phyloP scores from a whole-genome alignment of 1,140 invertebrate genomes.

The Apocrypta bakeri region DNA sequence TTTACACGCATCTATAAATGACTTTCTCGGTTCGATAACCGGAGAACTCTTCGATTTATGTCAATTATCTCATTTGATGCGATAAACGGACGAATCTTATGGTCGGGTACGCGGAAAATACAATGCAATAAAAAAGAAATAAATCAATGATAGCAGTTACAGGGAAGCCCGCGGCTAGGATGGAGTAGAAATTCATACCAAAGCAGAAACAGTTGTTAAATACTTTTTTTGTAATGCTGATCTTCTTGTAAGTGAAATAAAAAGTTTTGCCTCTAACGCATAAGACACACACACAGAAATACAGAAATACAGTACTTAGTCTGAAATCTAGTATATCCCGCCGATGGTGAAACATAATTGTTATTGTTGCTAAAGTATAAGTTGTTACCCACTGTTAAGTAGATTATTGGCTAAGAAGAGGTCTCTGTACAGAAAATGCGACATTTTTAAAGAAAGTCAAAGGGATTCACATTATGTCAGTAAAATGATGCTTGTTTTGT shows the following conservation, averaged over 20 bases:
- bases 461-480: not conserved
- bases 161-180: slow-evolving; percentile 34
- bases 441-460: slow-evolving; percentile 31
- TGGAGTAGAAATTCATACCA: slow-evolving; percentile 15
- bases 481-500: not conserved
- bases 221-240: slow-evolving; percentile 47
- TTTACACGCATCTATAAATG: slow-evolving; percentile 1
- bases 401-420: slow-evolving; percentile 57
- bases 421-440: slow-evolving; percentile 50
- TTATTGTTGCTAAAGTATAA: slow-evolving; percentile 68
- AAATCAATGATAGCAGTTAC: slow-evolving; percentile 14
- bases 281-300: not conserved
- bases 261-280: slow-evolving; percentile 8
- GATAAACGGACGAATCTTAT: slow-evolving; percentile 20
- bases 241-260: slow-evolving; percentile 39
- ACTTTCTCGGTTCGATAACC: not conserved
- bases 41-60: slow-evolving; percentile 19
- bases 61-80: slow-evolving; percentile 32
- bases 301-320: not conserved
- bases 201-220: slow-evolving; percentile 29
- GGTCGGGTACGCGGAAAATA: not conserved
- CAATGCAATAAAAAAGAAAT: slow-evolving; percentile 20
- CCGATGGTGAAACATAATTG: slow-evolving; percentile 54
- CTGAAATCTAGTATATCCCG: not conserved
- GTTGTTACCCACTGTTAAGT: slow-evolving; percentile 64